phyloP scores from a whole-genome alignment of 1,140 invertebrate species.

The Trichoplusia ni region DNA sequence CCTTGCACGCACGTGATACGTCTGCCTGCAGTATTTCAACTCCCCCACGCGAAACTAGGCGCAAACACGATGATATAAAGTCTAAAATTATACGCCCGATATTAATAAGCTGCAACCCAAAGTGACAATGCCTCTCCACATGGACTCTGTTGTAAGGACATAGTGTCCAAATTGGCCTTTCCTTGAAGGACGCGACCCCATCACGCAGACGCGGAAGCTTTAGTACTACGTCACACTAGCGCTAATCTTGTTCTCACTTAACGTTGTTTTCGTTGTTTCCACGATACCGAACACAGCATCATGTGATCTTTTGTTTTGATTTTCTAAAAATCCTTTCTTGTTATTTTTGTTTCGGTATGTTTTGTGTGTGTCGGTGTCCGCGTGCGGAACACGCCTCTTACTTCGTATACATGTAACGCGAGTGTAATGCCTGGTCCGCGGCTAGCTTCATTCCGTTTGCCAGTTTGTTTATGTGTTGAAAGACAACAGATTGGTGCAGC shows the following conservation, averaged over 20 bases:
- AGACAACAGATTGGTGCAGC: constrained; percentile 77
- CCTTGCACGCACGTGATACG: constrained; percentile 62
- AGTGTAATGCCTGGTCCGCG: constrained; percentile 33
- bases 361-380: neutral
- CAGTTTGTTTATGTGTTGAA: constrained; percentile 79
- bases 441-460: constrained; percentile 70
- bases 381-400: constrained; percentile 13
- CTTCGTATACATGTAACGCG: constrained; percentile 14
- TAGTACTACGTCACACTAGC: constrained; percentile 63
- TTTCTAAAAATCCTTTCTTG: constrained; percentile 15
- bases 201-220: constrained; percentile 72
- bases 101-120: constrained; percentile 42
- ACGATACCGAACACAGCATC: neutral
- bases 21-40: constrained; percentile 56
- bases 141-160: constrained; percentile 58
- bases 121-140: constrained; percentile 50
- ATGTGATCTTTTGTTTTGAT: constrained; percentile 20
- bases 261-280: constrained; percentile 40
- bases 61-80: constrained; percentile 10
- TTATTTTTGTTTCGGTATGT: constrained; percentile 13
- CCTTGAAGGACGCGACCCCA: constrained; percentile 44
- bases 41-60: constrained; percentile 31
- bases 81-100: constrained; percentile 26
- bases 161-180: constrained; percentile 61
- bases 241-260: constrained; percentile 59